Evolutionary conservation across 2,797 vertebrate species (phyloP), one percentile per base, ranked within the genome.

Genomic region (Coregonus suidteri): DNA sequence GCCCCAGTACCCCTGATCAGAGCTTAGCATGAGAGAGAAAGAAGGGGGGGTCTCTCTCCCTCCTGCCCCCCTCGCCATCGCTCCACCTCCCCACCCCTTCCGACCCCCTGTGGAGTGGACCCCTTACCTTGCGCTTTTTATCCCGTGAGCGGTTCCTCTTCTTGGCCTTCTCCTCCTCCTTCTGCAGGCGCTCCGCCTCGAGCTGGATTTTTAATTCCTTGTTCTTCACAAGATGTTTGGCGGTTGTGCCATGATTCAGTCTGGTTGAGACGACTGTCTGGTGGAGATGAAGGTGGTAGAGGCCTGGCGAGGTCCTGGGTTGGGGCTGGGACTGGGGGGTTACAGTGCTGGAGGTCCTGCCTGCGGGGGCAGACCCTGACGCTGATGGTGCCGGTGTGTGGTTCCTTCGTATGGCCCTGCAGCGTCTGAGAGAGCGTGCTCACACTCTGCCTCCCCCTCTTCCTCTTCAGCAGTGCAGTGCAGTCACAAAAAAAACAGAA

Each of bases 141-240:
- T 99, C 98, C 88, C 97, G 95, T 53, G 97, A 99, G 83, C 97
- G 97, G 92, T 96, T 99, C 88, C 97, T 94, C 90, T 95, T 96
- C 93, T 96, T 98, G 83, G 90, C 93, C 83, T 90, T 96, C 82
- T 96, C 93, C 82, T 99, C 97, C 85, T 99, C 98, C 90, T 97
- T 99, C 93, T 98, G 97, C 86, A 97, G 98, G 91, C 96, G 95
- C 91, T 99, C 97, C 92, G 95, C 93, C 90, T 97, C 94, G 85
- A 93, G 91, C 85, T 94, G 95, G 80, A 96, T 96, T 93, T 99
- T 97, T 83, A 98, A 96, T 92, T 98, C 97, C 94, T 99, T 99
- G 92, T 98, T 98, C 93, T 99, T 99, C 90, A 98, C 97, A 82
- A 99, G 95, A 90, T 99, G 98, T 85, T 98, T 99, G 80, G 98